Base-by-base conservation (phyloP, 2,797 vertebrate species). In the Sparidentex hasta region DNA sequence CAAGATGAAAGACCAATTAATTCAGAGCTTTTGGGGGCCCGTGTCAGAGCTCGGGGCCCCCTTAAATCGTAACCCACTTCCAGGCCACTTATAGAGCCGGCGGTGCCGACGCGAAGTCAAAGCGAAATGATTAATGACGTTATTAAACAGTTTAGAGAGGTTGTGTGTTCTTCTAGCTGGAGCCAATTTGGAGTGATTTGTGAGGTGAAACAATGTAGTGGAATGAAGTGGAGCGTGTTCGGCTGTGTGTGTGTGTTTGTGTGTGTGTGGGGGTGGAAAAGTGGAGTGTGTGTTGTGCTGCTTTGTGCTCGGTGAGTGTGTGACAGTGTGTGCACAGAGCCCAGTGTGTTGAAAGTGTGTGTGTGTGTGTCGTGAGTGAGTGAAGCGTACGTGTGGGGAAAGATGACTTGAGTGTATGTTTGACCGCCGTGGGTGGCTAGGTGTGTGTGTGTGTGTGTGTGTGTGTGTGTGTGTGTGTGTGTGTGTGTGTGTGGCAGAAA, bases 81-180 rank as follows among this genome's bases (percentile, higher is more conserved):
- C 62, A 73, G 85, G 58, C 57, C 82, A 62, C 83, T 88, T 74
- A 66, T 65, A 25, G 82, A 76, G 81, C 52, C 38, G 14, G 52
- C 50, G 29, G 82, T 68, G 84, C 51, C 72, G 7, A 76, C 5
- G 74, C 20, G 13, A 21, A 86, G 89, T 89, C 85, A 82, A 29
- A 86, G 82, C 25, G 0, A 20, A 23, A 85, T 91, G 90, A 93
- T 91, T 89, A 87, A 92, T 87, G 89, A 25, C 11, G 52, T 89
- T 91, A 88, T 93, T 92, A 91, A 87, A 81, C 55, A 77, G 67
- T 87, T 88, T 75, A 76, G 80, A 85, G 75, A 79, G 84, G 84
- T 66, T 81, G 80, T 79, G 82, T 75, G 79, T 87, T 87, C 78
- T 57, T 80, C 54, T 74, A 61, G 85, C 82, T 76, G 80, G 5